Conservation (phyloP, 2,888 invertebrate genomes). For the Copidosoma aretas region DNA sequence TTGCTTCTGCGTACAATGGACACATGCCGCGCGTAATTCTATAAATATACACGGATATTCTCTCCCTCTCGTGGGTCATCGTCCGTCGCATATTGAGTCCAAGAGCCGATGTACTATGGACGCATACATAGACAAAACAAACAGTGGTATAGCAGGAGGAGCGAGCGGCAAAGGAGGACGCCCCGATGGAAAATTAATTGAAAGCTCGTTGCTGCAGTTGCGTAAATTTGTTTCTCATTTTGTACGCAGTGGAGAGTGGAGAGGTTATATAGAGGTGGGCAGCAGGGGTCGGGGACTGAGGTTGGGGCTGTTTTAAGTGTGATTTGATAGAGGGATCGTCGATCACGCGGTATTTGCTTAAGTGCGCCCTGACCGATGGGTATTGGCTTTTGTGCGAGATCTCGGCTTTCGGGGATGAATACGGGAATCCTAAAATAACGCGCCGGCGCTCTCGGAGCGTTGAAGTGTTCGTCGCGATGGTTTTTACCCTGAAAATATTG, state of each 20-base stretch:
- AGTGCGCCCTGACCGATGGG: conserved; percentile 7
- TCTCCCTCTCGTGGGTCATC: background rate
- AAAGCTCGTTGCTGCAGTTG: conserved; percentile 27
- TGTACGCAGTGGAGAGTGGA: conserved; percentile 10
- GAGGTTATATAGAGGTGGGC: background rate
- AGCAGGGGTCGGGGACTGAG: conserved; percentile 4
- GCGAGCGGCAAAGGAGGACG: conserved; percentile 5
- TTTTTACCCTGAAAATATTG: too few species aligned
- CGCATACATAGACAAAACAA: background rate
- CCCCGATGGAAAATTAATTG: conserved; percentile 41
- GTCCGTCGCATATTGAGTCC: too few species aligned
- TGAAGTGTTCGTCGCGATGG: too few species aligned
- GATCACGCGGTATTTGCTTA: conserved; percentile 29
- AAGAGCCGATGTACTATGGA: too few species aligned
- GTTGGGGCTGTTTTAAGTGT: conserved; percentile 12
- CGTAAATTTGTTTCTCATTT: conserved; percentile 40
- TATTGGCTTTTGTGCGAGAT: conserved; percentile 20
- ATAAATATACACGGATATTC: conserved; percentile 9
- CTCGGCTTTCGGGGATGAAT: background rate
- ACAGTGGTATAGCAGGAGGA: too few species aligned
- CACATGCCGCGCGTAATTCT: conserved; percentile 33
- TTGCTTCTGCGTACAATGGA: conserved; percentile 38
- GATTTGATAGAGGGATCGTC: conserved; percentile 19
- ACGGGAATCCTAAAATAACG: too few species aligned
- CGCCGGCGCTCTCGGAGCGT: too few species aligned